Evolutionary conservation across 2,888 invertebrate genomes (phyloP).

Genomic region (Chrysolina americana): DNA sequence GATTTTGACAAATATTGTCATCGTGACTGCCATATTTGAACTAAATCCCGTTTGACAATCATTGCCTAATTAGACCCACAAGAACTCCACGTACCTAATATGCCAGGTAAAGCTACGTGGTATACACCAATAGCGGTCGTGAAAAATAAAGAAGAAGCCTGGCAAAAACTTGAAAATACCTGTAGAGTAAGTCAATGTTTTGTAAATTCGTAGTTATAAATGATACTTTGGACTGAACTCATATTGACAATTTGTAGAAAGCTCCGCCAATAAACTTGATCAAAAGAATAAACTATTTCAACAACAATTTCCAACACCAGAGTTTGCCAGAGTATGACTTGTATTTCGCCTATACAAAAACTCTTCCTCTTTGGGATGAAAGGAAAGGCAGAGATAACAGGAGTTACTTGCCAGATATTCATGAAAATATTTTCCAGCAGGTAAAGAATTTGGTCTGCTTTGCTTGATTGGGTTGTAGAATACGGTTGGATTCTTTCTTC

Average conservation of each 20-base stretch:
- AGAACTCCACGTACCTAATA: constrained; percentile 18
- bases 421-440: constrained; percentile 66
- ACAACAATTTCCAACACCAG: constrained; percentile 57
- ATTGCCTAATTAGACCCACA: neutral
- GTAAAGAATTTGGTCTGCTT: constrained; percentile 50
- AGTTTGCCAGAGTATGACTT: constrained; percentile 63
- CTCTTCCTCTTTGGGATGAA: constrained; percentile 64
- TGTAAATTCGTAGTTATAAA: too few species aligned
- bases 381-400: constrained; percentile 65
- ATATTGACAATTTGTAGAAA: constrained; percentile 52
- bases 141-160: constrained; percentile 55
- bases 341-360: constrained; percentile 65
- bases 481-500: too few species aligned
- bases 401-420: constrained; percentile 61
- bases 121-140: constrained; percentile 57
- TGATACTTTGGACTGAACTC: too few species aligned
- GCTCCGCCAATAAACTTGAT: constrained; percentile 53
- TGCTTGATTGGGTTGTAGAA: too few species aligned
- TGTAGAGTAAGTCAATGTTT: constrained; percentile 54
- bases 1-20: too few species aligned
- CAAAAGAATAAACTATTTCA: constrained; percentile 65
- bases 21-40: neutral
- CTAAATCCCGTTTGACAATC: neutral
- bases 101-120: constrained; percentile 54
- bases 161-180: constrained; percentile 57